phyloP scores from a whole-genome alignment of 2,888 invertebrate species.

The Athripsodes cinereus region DNA sequence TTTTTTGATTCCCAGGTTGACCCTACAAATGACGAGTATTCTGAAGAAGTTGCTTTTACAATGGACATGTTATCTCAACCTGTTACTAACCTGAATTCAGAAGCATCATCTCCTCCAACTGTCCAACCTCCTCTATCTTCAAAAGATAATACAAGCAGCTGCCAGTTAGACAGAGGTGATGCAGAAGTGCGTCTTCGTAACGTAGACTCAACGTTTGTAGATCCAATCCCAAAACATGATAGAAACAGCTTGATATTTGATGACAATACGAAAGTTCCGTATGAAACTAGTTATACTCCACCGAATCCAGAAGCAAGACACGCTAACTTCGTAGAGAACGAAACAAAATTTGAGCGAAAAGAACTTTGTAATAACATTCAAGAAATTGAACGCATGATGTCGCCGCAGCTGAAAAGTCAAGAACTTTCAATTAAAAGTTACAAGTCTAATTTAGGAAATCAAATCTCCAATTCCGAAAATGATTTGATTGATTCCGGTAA shows the following conservation, averaged over 20 bases:
- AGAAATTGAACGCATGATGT: conserved; percentile 10
- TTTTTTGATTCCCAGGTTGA: conserved; percentile 48
- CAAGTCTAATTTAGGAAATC: conserved; percentile 5
- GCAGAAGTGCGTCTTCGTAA: conserved; percentile 29
- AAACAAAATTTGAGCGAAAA: conserved; percentile 3
- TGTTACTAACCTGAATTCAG: conserved; percentile 40
- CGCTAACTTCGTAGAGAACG: neutral
- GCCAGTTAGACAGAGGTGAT: conserved; percentile 35
- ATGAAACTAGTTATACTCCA: neutral
- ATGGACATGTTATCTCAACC: conserved; percentile 46
- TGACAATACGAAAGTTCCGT: conserved; percentile 14
- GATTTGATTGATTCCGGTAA: conserved; percentile 17
- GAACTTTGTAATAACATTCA: neutral
- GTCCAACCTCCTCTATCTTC: conserved; percentile 32
- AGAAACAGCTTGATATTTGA: conserved; percentile 17
- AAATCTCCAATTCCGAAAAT: conserved; percentile 11
- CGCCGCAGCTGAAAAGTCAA: conserved; percentile 12
- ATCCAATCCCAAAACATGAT: conserved; percentile 30
- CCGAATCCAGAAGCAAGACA: neutral
- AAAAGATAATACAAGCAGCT: conserved; percentile 34
- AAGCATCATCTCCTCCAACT: conserved; percentile 45
- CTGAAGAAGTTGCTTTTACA: conserved; percentile 49
- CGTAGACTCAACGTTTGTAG: conserved; percentile 28
- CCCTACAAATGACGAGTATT: conserved; percentile 55
- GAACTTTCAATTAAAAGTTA: neutral